Evolutionary conservation across 2,797 vertebrate genomes (phyloP).

Genomic region (Enteromius fasciolatus): DNA sequence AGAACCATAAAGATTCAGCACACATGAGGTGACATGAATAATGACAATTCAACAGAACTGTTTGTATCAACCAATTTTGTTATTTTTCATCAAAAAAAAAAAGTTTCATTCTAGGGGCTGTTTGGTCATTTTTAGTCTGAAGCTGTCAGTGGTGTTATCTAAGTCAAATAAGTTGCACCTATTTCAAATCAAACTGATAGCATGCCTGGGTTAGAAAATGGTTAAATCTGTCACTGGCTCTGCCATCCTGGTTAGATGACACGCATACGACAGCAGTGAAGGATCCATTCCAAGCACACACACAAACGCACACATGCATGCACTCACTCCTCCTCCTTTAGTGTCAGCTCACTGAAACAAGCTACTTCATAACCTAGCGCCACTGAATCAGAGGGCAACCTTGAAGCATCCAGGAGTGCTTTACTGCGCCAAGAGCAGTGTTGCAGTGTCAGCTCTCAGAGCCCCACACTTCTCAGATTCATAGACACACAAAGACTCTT

Average conservation of each 20-base stretch:
- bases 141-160: slow-evolving; percentile 7
- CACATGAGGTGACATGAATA: neutral
- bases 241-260: slow-evolving; percentile 27
- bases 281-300: neutral
- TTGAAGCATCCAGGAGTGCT: slow-evolving; percentile 55
- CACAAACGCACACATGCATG: neutral
- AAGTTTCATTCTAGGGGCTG: neutral
- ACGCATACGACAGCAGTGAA: slow-evolving; percentile 23
- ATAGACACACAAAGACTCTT: slow-evolving; percentile 32
- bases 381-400: slow-evolving; percentile 61
- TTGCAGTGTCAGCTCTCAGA: slow-evolving; percentile 55
- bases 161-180: slow-evolving; percentile 5
- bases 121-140: neutral
- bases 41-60: neutral
- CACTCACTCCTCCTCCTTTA: slow-evolving; percentile 35
- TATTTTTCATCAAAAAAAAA: slow-evolving; percentile 1
- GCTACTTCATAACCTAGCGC: slow-evolving; percentile 34
- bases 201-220: slow-evolving; percentile 18
- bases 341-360: slow-evolving; percentile 46
- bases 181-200: slow-evolving; percentile 6
- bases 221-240: slow-evolving; percentile 27
- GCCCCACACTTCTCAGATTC: slow-evolving; percentile 45
- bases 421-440: slow-evolving; percentile 53
- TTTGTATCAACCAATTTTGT: neutral
- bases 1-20: neutral